Conservation (phyloP, 2,797 vertebrate genomes). For the Coreius guichenoti region DNA sequence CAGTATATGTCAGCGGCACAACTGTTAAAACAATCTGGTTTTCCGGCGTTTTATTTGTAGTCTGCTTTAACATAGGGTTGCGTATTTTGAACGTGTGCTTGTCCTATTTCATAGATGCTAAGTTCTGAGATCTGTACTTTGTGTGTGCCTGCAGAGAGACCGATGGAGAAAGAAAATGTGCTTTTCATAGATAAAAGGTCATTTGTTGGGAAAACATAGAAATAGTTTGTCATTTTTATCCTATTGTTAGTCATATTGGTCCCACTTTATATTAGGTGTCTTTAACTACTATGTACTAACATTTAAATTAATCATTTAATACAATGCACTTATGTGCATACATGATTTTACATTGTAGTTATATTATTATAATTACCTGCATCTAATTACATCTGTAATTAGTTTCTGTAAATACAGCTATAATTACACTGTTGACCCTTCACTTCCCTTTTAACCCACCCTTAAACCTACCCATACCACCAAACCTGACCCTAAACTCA, state of each 20-base stretch:
- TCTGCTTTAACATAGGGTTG: background rate
- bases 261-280: background rate
- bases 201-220: background rate
- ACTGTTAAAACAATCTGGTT: background rate
- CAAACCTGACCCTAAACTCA: background rate
- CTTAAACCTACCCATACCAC: background rate
- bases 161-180: background rate
- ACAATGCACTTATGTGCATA: background rate
- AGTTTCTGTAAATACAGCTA: background rate
- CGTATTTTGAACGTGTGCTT: background rate
- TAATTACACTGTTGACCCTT: background rate
- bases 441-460: background rate
- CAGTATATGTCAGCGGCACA: background rate
- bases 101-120: background rate
- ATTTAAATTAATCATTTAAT: background rate
- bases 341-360: background rate
- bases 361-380: background rate
- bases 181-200: background rate
- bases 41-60: background rate
- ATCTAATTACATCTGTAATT: background rate
- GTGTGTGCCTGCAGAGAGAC: background rate
- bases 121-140: background rate
- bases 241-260: background rate
- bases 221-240: background rate
- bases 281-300: background rate